These are phyloP conservation scores for Hyposoter didymator DNA, from an alignment of 2,888 invertebrate species.

Conservation along the genomic window DNA sequence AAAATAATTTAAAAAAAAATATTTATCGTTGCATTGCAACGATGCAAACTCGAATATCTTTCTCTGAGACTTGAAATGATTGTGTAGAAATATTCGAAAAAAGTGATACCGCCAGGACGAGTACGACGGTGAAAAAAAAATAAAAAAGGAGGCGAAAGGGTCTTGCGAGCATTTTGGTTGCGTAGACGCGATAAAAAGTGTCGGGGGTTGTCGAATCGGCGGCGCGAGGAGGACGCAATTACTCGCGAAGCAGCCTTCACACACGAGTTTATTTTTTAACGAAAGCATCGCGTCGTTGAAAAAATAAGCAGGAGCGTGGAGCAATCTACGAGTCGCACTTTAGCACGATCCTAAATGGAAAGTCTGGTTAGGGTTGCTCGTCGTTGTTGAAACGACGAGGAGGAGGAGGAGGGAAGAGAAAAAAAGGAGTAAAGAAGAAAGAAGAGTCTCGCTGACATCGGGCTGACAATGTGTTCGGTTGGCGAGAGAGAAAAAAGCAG, in stretches of 20 bases:
- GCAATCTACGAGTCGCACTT: slow-evolving; percentile 77
- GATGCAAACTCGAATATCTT: too few relatives aligned
- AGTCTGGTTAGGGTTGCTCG: slow-evolving; percentile 41
- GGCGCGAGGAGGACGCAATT: not conserved
- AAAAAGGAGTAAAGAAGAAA: slow-evolving; percentile 28
- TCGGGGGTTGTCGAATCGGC: not conserved
- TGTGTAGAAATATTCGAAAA: not conserved
- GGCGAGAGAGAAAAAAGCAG: slow-evolving; percentile 25
- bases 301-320: slow-evolving; percentile 77
- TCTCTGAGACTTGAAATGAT: not conserved
- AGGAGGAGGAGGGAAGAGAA: not conserved
- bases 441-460: slow-evolving; percentile 40
- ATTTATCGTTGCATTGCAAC: too few relatives aligned
- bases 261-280: slow-evolving; percentile 39
- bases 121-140: not conserved
- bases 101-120: not conserved
- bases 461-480: slow-evolving; percentile 58
- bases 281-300: slow-evolving; percentile 73
- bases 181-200: slow-evolving; percentile 44
- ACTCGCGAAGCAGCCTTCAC: not conserved
- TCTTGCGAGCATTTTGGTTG: not conserved
- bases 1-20: too few relatives aligned
- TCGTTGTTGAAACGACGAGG: not conserved
- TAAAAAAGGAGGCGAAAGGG: not conserved
- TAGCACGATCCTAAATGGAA: slow-evolving; percentile 73